Conservation (phyloP, 2,797 vertebrate species). For the Rhabdomys pumilio region DNA sequence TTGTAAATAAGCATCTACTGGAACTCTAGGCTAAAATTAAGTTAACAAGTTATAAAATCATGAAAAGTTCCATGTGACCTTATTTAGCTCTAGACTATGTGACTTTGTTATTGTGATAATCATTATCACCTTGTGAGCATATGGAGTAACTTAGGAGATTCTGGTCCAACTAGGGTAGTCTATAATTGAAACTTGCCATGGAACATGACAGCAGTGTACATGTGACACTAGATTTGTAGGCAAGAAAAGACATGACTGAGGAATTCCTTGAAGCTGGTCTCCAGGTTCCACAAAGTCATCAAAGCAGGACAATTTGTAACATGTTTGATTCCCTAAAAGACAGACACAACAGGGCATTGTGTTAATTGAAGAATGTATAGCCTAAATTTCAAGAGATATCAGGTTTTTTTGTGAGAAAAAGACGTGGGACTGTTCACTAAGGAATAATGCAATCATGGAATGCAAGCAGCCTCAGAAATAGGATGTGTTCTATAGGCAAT, state of each 20-base stretch:
- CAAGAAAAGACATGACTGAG: background rate
- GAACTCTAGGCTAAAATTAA: background rate
- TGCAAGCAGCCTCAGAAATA: background rate
- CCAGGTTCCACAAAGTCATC: background rate
- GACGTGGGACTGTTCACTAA: background rate
- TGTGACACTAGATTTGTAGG: background rate
- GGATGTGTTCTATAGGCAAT: background rate
- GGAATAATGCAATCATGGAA: background rate
- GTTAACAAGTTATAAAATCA: background rate
- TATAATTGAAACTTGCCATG: no score
- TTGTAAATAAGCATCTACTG: background rate
- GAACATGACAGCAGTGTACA: background rate
- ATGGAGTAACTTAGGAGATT: background rate
- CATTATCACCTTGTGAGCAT: background rate
- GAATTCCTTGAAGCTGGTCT: background rate
- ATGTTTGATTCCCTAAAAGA: background rate
- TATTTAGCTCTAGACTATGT: background rate
- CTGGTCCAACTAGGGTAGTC: background rate
- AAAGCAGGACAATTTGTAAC: background rate
- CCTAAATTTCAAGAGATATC: no score
- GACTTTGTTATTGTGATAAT: background rate
- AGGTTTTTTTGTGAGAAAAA: background rate
- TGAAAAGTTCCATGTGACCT: background rate
- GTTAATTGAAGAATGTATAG: background rate
- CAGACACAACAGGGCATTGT: background rate